Evolutionary conservation across 2,797 vertebrate genomes (phyloP).

Genomic region (Sebastes nivosus): DNA sequence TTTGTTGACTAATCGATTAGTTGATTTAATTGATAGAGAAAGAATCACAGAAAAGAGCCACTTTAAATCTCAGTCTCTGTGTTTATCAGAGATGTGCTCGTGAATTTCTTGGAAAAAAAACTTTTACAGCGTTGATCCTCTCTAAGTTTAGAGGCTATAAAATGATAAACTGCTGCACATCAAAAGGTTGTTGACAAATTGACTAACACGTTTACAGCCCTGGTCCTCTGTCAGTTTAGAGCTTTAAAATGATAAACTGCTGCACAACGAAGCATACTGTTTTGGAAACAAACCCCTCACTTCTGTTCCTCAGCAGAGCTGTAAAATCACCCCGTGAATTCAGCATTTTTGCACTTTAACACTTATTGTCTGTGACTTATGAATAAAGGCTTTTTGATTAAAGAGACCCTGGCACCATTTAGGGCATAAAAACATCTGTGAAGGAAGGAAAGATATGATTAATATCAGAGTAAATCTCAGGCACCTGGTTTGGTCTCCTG

Average conservation of each 20-base stretch:
- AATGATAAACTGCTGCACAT: background rate
- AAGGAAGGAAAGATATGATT: slow-evolving; percentile 47
- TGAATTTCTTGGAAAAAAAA: too few species aligned
- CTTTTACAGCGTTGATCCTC: too few species aligned
- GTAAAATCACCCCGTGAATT: slow-evolving; percentile 7
- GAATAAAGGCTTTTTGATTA: slow-evolving; percentile 36
- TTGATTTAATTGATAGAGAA: too few species aligned
- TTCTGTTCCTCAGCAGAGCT: background rate
- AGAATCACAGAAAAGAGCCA: too few species aligned
- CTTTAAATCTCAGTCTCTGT: too few species aligned
- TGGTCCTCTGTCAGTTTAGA: background rate
- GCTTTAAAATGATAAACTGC: slow-evolving; percentile 25
- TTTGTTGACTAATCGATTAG: too few species aligned
- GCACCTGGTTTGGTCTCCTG: slow-evolving; percentile 64
- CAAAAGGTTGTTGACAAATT: slow-evolving; percentile 4
- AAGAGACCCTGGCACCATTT: slow-evolving; percentile 25
- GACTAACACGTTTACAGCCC: background rate
- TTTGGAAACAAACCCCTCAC: slow-evolving; percentile 29
- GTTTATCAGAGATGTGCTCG: too few species aligned
- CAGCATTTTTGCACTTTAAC: background rate
- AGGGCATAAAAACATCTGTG: slow-evolving; percentile 50
- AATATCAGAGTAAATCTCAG: slow-evolving; percentile 61
- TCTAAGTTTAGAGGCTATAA: too few species aligned
- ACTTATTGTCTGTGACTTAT: slow-evolving; percentile 8
- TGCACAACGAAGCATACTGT: background rate